Evolutionary conservation across 2,113 vertebrate genomes (phyloP).

Genomic region (Carlito syrichta): DNA sequence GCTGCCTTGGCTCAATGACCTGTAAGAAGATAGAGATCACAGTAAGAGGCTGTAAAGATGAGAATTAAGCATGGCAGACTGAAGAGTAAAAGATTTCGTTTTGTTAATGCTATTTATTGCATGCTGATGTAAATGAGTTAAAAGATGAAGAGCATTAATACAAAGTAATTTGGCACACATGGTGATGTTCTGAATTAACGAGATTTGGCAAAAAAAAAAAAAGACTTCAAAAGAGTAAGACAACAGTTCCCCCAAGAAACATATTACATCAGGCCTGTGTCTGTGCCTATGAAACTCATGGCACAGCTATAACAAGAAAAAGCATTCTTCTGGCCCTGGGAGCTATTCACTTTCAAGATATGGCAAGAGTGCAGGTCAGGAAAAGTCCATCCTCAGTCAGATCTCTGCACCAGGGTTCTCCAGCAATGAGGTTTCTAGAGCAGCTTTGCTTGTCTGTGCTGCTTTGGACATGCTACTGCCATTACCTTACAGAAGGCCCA

Average conservation of each 20-base stretch:
- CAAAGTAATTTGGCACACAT: conserved; percentile 63
- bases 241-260: neutral
- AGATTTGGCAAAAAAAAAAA: conserved; percentile 38
- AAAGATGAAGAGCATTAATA: conserved; percentile 83
- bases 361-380: neutral
- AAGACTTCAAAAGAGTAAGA: conserved; percentile 51
- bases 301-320: neutral
- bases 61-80: conserved; percentile 34
- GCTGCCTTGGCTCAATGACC: conserved; percentile 98
- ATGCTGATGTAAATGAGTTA: conserved; percentile 87
- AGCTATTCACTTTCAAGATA: neutral
- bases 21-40: conserved; percentile 72
- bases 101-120: conserved; percentile 84
- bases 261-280: neutral
- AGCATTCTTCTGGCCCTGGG: neutral
- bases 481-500: neutral
- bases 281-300: neutral
- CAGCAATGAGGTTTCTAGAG: neutral
- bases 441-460: neutral
- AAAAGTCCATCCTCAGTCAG: neutral
- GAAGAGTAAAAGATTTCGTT: conserved; percentile 74
- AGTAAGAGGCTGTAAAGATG: neutral
- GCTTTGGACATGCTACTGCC: neutral
- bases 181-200: conserved; percentile 64
- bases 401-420: neutral